phyloP scores from a whole-genome alignment of 64 coral and sea anemone species.

The Pocillopora damicornis region DNA sequence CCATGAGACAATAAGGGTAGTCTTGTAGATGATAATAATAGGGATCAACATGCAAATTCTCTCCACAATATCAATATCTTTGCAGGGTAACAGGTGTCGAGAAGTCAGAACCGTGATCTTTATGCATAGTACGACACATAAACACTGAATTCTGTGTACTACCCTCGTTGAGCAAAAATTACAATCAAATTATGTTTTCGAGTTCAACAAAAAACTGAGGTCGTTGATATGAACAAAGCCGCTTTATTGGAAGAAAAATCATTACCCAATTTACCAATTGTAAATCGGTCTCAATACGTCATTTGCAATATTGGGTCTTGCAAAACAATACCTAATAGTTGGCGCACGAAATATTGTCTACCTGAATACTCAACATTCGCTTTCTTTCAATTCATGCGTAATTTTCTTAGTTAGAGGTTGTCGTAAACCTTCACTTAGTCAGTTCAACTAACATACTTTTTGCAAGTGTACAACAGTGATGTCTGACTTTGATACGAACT shows the following conservation, averaged over 20 bases:
- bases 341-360: not conserved
- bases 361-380: not conserved
- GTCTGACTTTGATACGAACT: constrained; percentile 1
- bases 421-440: not conserved
- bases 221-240: not conserved
- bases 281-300: not conserved
- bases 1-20: too few species aligned
- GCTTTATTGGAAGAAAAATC: not conserved
- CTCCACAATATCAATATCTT: too few species aligned
- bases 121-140: too few species aligned
- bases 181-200: too few species aligned
- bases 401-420: not conserved
- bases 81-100: too few species aligned
- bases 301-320: not conserved
- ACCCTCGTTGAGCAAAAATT: too few species aligned
- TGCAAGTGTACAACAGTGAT: constrained; percentile 7
- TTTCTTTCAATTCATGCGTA: not conserved
- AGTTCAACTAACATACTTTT: constrained; percentile 4
- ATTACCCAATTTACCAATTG: not conserved
- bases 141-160: too few species aligned
- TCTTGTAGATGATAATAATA: too few species aligned
- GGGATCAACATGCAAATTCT: too few species aligned
- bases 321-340: not conserved
- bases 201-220: too few species aligned
- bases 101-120: too few species aligned